These are phyloP conservation scores for Thaumetopoea pityocampa DNA, from an alignment of 1,140 invertebrate genomes.

Conservation along the genomic window DNA sequence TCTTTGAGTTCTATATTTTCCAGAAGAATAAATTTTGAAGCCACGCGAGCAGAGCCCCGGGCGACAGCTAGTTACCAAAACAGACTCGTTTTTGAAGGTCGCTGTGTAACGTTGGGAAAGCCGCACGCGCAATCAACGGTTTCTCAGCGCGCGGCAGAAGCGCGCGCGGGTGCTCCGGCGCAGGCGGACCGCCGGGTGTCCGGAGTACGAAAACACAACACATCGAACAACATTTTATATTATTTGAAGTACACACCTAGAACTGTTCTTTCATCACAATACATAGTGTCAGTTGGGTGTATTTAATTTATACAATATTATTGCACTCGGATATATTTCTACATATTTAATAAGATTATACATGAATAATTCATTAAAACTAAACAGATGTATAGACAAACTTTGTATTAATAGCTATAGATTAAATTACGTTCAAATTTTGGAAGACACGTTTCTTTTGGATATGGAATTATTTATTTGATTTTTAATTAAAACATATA, in stretches of 20 bases:
- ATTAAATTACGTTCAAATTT: constrained; percentile 18
- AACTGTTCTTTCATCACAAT: constrained; percentile 62
- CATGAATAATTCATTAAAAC: constrained; percentile 12
- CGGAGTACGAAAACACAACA: constrained; percentile 22
- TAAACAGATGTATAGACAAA: constrained; percentile 16
- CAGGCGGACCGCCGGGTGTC: too few relatives aligned
- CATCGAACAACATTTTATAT: constrained; percentile 69
- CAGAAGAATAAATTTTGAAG: too few relatives aligned
- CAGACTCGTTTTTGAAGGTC: too few relatives aligned
- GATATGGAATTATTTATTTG: too few relatives aligned
- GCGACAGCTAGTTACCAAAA: too few relatives aligned
- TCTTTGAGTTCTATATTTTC: too few relatives aligned
- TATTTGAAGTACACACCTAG: constrained; percentile 73
- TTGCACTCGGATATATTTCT: constrained; percentile 54
- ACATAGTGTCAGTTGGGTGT: constrained; percentile 47
- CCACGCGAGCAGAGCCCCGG: too few relatives aligned
- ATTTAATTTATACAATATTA: constrained; percentile 61
- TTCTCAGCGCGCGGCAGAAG: too few relatives aligned
- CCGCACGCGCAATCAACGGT: too few relatives aligned
- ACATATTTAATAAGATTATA: constrained; percentile 30
- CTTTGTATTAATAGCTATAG: constrained; percentile 15
- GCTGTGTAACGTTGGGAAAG: too few relatives aligned
- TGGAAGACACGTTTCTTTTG: constrained; percentile 33
- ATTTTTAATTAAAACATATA: too few relatives aligned
- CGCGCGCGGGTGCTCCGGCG: too few relatives aligned